Conservation (phyloP, 1,140 invertebrate genomes). For the Meloidogyne floridensis region DNA sequence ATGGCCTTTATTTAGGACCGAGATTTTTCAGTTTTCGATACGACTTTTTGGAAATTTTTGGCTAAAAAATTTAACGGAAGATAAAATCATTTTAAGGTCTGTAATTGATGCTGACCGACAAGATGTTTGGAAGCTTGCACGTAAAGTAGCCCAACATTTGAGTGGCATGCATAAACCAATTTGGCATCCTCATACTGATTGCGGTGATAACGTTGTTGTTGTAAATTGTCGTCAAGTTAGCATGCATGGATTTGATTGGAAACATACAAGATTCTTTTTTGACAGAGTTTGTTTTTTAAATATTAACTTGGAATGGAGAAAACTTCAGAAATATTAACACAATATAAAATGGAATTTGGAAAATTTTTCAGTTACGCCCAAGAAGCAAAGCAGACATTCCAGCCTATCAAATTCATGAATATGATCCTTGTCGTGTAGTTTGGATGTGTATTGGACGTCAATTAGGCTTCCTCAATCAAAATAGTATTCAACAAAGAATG, state of each 20-base stretch:
- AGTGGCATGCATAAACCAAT: conserved; percentile 60
- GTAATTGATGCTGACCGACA: conserved; percentile 28
- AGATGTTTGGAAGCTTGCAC: conserved; percentile 58
- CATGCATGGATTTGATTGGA: conserved; percentile 65
- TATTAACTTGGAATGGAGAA: no score
- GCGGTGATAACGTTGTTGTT: conserved; percentile 64
- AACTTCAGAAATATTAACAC: no score
- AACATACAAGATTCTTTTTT: conserved; percentile 59
- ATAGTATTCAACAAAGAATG: conserved; percentile 34
- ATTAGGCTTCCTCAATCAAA: conserved; percentile 34
- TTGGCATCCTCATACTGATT: conserved; percentile 64
- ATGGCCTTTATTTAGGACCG: no score
- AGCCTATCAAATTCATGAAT: conserved; percentile 63
- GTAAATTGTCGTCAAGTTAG: conserved; percentile 62
- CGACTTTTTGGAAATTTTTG: not conserved
- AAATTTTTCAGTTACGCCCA: conserved; percentile 54
- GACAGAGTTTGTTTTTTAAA: conserved; percentile 45
- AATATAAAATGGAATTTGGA: conserved; percentile 15
- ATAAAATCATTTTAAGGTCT: not conserved
- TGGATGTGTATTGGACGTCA: conserved; percentile 49
- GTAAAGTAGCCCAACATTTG: conserved; percentile 60
- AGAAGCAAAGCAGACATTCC: conserved; percentile 55
- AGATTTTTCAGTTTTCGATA: no score
- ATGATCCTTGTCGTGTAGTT: conserved; percentile 59
- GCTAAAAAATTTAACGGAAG: not conserved